These are phyloP conservation scores for Microctenopoma stevenorrisi DNA, from an alignment of 2,797 vertebrate species.

Conservation along the genomic window DNA sequence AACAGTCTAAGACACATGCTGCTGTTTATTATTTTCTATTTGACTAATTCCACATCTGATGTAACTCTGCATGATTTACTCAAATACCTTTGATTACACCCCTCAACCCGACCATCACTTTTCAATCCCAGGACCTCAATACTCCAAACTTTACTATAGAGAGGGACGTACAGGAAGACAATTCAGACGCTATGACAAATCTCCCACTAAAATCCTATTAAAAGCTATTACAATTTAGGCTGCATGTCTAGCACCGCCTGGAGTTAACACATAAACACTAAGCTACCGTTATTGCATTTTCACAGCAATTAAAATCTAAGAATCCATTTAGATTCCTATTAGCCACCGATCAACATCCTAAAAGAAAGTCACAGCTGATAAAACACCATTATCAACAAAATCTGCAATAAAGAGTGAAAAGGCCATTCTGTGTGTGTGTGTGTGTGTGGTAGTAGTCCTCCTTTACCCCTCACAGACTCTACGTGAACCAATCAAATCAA, in stretches of 20 bases:
- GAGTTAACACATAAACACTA: constrained; percentile 62
- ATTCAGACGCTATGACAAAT: constrained; percentile 62
- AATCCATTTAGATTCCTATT: constrained; percentile 69
- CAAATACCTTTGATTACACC: constrained; percentile 63
- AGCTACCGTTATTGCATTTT: constrained; percentile 62
- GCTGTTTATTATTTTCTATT: constrained; percentile 47
- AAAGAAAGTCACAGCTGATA: constrained; percentile 68
- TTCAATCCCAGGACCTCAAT: constrained; percentile 51
- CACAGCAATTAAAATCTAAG: constrained; percentile 65
- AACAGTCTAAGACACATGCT: constrained; percentile 10
- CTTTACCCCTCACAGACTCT: constrained; percentile 28
- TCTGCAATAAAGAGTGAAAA: constrained; percentile 35
- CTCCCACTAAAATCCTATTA: constrained; percentile 63
- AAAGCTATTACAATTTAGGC: constrained; percentile 54
- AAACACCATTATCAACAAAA: constrained; percentile 50
- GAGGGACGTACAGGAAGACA: constrained; percentile 46
- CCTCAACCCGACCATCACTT: constrained; percentile 44
- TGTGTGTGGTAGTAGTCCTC: constrained; percentile 11
- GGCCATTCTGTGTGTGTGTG: constrained; percentile 11
- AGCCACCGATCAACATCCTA: constrained; percentile 51
- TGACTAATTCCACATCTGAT: constrained; percentile 51
- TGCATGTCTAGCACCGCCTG: constrained; percentile 52
- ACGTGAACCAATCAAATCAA: constrained; percentile 30
- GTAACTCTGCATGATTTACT: constrained; percentile 52
- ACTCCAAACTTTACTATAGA: constrained; percentile 48